Percentiles rank a stretch among this genome's conserved stretches.
Conservation (phyloP, 2,113 vertebrate species). For the Pseudopipra pipra region DNA sequence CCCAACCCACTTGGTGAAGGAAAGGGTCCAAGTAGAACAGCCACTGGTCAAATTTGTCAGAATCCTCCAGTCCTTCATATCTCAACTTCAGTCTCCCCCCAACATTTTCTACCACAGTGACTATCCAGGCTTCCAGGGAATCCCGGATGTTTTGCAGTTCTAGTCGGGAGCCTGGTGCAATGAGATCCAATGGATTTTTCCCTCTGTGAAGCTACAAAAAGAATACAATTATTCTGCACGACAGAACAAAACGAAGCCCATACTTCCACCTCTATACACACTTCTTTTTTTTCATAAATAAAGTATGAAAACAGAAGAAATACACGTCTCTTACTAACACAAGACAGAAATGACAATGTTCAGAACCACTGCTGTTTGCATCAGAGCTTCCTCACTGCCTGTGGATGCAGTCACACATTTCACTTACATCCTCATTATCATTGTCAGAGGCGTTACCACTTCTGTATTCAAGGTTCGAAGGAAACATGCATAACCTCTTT, state of each 20-base stretch:
- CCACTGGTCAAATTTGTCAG: constrained; percentile 82
- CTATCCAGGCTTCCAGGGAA: constrained; percentile 84
- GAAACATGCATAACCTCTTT: neutral
- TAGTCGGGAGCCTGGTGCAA: constrained; percentile 86
- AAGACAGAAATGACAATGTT: neutral
- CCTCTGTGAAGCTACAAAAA: constrained; percentile 86
- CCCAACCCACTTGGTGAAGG: constrained; percentile 94
- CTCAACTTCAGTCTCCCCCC: constrained; percentile 88
- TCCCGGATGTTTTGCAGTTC: constrained; percentile 85
- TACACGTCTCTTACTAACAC: neutral
- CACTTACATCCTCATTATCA: neutral
- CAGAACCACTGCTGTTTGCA: neutral
- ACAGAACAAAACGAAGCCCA: neutral
- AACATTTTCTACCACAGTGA: constrained; percentile 88
- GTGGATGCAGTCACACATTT: neutral
- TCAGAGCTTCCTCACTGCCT: neutral
- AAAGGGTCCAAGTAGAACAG: constrained; percentile 92
- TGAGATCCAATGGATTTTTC: constrained; percentile 90
- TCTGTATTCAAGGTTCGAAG: neutral
- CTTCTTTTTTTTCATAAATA: neutral
- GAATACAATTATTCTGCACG: neutral
- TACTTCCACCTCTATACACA: neutral
- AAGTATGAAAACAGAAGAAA: neutral
- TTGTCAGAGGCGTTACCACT: neutral
- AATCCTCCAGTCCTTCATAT: constrained; percentile 84